Evolutionary conservation across 2,888 invertebrate genomes (phyloP).

Genomic region (Griposia aprilina): DNA sequence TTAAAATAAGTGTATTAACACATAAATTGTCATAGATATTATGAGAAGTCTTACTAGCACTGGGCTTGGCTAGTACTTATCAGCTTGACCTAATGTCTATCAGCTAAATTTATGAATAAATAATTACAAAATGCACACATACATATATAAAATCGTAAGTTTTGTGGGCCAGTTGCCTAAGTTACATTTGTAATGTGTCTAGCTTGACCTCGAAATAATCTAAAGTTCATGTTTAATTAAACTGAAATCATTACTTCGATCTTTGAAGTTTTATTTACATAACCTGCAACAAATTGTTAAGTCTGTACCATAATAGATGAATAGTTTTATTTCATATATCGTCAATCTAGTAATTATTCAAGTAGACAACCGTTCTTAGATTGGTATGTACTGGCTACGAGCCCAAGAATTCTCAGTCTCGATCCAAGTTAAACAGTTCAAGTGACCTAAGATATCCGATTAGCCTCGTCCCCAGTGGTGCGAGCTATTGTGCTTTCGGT

Average conservation of each 20-base stretch:
- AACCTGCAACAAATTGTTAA: constrained; percentile 23
- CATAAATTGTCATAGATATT: constrained; percentile 16
- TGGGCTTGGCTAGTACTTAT: constrained; percentile 44
- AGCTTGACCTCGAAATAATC: constrained; percentile 54
- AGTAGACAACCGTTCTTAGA: constrained; percentile 3
- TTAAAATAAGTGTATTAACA: not conserved
- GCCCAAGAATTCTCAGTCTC: constrained; percentile 43
- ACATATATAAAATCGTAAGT: constrained; percentile 33
- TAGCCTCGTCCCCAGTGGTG: constrained; percentile 72
- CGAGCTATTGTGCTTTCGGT: constrained; percentile 81
- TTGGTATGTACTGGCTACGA: constrained; percentile 11
- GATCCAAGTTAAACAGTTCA: constrained; percentile 26
- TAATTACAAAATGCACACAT: constrained; percentile 59
- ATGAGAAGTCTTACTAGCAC: constrained; percentile 20
- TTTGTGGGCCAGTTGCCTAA: constrained; percentile 52
- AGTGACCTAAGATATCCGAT: constrained; percentile 68
- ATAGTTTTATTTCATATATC: constrained; percentile 10
- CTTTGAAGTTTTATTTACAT: constrained; percentile 33
- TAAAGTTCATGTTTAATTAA: constrained; percentile 56
- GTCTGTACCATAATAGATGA: constrained; percentile 3
- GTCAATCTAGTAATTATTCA: constrained; percentile 4
- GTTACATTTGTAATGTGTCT: constrained; percentile 50
- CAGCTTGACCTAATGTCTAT: constrained; percentile 50
- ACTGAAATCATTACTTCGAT: constrained; percentile 28
- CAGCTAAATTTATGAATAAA: constrained; percentile 47